A percentile compares a stretch with the other conserved stretches of the same genome.
phyloP scores from a whole-genome alignment of 2,888 invertebrate genomes.

The Dolichomitus sp. region DNA sequence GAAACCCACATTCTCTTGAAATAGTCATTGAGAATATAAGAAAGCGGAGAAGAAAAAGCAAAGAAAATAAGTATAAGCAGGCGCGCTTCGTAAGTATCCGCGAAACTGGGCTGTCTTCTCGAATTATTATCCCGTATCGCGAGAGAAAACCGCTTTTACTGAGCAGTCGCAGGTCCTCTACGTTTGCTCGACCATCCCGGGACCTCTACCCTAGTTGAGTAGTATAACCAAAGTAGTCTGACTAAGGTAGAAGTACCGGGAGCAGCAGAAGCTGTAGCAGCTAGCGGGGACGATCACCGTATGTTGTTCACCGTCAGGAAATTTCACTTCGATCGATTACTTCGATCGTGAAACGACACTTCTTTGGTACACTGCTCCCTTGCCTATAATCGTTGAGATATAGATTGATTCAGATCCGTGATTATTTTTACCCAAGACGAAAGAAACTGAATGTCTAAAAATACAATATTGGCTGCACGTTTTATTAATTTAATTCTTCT shows the following conservation, averaged over 20 bases:
- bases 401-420: slow-evolving; percentile 27
- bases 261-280: slow-evolving; percentile 25
- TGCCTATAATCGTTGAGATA: slow-evolving; percentile 1
- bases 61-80: not conserved
- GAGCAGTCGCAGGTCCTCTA: slow-evolving; percentile 56
- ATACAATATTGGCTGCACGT: not conserved
- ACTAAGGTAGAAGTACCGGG: slow-evolving; percentile 29
- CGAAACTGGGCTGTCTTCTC: slow-evolving; percentile 40
- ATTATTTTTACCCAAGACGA: not conserved
- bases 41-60: not conserved
- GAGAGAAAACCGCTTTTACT: slow-evolving; percentile 56
- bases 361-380: slow-evolving; percentile 35
- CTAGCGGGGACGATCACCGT: slow-evolving; percentile 33
- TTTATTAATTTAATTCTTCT: not conserved
- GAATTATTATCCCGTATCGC: slow-evolving; percentile 64
- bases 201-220: slow-evolving; percentile 32
- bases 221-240: slow-evolving; percentile 53
- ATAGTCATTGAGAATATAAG: slow-evolving; percentile 11
- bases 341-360: slow-evolving; percentile 70
- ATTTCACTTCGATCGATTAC: slow-evolving; percentile 73
- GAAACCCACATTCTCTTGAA: slow-evolving; percentile 10
- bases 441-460: not conserved
- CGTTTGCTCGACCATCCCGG: slow-evolving; percentile 34
- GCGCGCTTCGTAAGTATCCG: slow-evolving; percentile 20
- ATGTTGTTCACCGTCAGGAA: slow-evolving; percentile 47